phyloP scores from a whole-genome alignment of 1,140 invertebrate genomes.

The Drosophila trapezifrons region DNA sequence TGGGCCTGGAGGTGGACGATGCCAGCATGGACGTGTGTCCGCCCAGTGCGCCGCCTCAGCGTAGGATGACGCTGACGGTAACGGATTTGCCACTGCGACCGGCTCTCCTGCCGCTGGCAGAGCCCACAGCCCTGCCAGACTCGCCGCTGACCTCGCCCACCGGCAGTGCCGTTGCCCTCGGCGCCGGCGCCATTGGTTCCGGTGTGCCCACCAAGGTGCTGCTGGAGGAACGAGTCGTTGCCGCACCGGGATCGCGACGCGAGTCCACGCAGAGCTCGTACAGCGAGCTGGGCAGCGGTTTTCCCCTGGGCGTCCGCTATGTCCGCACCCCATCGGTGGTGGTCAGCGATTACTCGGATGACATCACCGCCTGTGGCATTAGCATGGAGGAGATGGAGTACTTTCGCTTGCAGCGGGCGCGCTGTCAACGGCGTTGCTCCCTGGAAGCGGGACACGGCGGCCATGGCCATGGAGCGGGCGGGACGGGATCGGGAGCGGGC shows the following conservation, averaged over 20 bases:
- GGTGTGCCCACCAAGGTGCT: slow-evolving; percentile 79
- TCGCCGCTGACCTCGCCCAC: slow-evolving; percentile 65
- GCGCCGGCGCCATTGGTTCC: background rate
- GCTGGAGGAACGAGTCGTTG: slow-evolving; percentile 79
- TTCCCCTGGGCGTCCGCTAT: slow-evolving; percentile 85
- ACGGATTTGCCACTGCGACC: slow-evolving; percentile 78
- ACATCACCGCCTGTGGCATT: slow-evolving; percentile 87
- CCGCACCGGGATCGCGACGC: slow-evolving; percentile 63
- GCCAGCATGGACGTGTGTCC: slow-evolving; percentile 33
- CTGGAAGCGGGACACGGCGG: slow-evolving; percentile 67
- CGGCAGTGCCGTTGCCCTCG: background rate
- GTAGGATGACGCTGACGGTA: slow-evolving; percentile 79
- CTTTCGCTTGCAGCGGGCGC: slow-evolving; percentile 85
- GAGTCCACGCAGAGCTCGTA: slow-evolving; percentile 78
- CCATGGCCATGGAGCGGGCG: slow-evolving; percentile 29
- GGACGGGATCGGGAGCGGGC: slow-evolving; percentile 35
- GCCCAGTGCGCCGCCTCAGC: slow-evolving; percentile 37
- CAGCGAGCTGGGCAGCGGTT: slow-evolving; percentile 61
- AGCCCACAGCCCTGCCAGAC: slow-evolving; percentile 78
- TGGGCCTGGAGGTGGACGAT: slow-evolving; percentile 80
- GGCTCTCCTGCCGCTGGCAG: slow-evolving; percentile 74
- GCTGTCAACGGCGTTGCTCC: slow-evolving; percentile 76
- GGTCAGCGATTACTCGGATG: slow-evolving; percentile 93
- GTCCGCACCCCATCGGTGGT: slow-evolving; percentile 92
- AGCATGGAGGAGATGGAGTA: slow-evolving; percentile 88